Evolutionary conservation across 2,888 invertebrate species (phyloP).

Genomic region (Eilema griseolum): DNA sequence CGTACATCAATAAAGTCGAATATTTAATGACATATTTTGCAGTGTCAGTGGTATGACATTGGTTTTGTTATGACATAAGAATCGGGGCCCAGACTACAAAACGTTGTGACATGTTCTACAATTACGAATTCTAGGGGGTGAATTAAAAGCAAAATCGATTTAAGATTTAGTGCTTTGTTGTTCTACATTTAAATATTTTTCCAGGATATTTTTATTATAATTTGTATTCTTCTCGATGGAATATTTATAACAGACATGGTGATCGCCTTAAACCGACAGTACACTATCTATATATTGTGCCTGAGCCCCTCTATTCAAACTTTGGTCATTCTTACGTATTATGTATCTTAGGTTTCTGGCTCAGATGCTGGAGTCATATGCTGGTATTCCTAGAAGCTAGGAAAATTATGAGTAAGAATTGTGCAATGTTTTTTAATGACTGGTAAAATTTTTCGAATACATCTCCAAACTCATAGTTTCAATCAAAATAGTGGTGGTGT

Average conservation of each 20-base stretch:
- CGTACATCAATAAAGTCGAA: no score
- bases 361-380: not conserved
- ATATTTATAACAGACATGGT: not conserved
- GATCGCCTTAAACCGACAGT: no score
- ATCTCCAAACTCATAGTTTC: not conserved
- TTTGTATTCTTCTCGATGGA: not conserved
- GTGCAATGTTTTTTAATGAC: not conserved
- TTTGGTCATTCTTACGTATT: no score
- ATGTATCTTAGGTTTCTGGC: not conserved
- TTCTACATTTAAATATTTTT: constrained; percentile 1
- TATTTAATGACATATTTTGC: no score
- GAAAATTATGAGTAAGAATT: not conserved
- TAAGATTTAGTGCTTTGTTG: constrained; percentile 3
- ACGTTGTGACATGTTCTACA: constrained; percentile 11
- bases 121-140: not conserved
- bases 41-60: no score
- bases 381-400: not conserved
- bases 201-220: not conserved
- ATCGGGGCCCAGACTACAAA: not conserved
- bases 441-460: not conserved
- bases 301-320: no score
- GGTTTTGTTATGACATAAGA: no score
- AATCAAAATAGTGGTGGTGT: not conserved
- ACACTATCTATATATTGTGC: no score
- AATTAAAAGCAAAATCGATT: no score